A percentile compares a stretch with the other conserved stretches of the same genome.
These are phyloP conservation scores for Euphonia xanthogaster DNA, from an alignment of 2,797 vertebrate species.

Conservation along the genomic window DNA sequence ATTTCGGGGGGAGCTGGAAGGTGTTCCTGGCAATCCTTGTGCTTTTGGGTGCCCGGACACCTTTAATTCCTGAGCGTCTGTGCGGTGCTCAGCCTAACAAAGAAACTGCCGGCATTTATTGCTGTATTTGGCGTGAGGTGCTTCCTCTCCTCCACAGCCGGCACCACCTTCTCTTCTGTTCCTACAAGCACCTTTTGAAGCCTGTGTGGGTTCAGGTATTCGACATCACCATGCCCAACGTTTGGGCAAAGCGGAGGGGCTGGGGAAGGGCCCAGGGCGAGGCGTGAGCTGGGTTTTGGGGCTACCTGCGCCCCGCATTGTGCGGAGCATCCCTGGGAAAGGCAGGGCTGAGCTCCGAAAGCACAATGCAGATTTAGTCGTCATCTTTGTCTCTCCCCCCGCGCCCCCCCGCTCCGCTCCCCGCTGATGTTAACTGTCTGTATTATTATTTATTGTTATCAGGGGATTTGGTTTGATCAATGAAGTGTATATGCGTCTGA, in stretches of 20 bases:
- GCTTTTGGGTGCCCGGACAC: neutral
- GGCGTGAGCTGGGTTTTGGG: neutral
- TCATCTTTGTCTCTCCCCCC: constrained; percentile 21
- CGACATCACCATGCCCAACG: fast-evolving
- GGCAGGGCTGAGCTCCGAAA: neutral
- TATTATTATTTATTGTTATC: constrained; percentile 61
- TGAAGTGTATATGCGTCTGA: constrained; percentile 57
- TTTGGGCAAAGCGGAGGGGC: neutral
- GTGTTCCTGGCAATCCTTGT: neutral
- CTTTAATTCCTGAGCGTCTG: neutral
- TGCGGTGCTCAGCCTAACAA: neutral
- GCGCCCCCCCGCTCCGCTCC: neutral
- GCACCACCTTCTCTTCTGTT: neutral
- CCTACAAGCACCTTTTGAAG: neutral
- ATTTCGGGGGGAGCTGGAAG: neutral
- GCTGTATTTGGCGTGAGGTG: neutral
- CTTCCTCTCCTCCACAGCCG: neutral
- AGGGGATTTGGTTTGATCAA: constrained; percentile 56
- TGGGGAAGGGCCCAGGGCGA: neutral
- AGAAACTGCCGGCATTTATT: neutral
- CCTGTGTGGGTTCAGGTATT: neutral
- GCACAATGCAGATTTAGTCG: constrained; percentile 47
- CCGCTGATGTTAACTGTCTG: constrained; percentile 49
- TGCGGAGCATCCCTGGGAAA: neutral
- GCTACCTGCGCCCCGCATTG: constrained; percentile 11